These are phyloP conservation scores for Agelastica alni DNA, from an alignment of 2,888 invertebrate species.

Conservation along the genomic window DNA sequence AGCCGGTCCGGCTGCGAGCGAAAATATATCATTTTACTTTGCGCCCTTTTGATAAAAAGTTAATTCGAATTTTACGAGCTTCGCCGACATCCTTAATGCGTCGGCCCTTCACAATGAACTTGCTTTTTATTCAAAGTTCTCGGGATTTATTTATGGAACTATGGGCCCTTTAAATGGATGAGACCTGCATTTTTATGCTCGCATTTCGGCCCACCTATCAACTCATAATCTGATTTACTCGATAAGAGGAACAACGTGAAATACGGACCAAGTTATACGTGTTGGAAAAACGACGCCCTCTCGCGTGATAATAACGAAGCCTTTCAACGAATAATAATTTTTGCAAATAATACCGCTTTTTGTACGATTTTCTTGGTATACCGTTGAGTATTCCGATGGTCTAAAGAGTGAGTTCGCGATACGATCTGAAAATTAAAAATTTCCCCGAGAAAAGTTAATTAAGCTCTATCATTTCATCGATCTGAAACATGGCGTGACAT, in stretches of 20 bases:
- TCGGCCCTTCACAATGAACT: slow-evolving; percentile 41
- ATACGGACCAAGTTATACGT: too few relatives aligned
- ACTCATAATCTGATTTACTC: slow-evolving; percentile 27
- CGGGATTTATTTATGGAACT: slow-evolving; percentile 38
- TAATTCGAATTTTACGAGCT: slow-evolving; percentile 48
- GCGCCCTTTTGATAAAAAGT: slow-evolving; percentile 47
- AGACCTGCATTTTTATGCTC: slow-evolving; percentile 40
- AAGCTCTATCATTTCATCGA: slow-evolving; percentile 22
- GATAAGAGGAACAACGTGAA: slow-evolving; percentile 4
- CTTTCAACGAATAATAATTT: too few relatives aligned
- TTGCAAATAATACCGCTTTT: too few relatives aligned
- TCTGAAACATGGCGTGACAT: slow-evolving; percentile 17
- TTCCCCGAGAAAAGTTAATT: slow-evolving; percentile 23
- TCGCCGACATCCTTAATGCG: slow-evolving; percentile 43
- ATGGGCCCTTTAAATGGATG: slow-evolving; percentile 28
- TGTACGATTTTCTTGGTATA: too few relatives aligned
- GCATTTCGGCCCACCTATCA: slow-evolving; percentile 38
- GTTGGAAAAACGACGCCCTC: too few relatives aligned
- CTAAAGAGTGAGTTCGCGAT: not conserved
- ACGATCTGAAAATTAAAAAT: slow-evolving; percentile 24
- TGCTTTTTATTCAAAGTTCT: slow-evolving; percentile 42
- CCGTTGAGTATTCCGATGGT: too few relatives aligned
- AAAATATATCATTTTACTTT: slow-evolving; percentile 44
- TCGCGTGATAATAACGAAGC: too few relatives aligned
- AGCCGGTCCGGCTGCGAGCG: slow-evolving; percentile 23